A percentile compares a stretch with the other conserved stretches of the same genome.
phyloP scores from a whole-genome alignment of 2,888 invertebrate genomes.

The Lottia gigantea region DNA sequence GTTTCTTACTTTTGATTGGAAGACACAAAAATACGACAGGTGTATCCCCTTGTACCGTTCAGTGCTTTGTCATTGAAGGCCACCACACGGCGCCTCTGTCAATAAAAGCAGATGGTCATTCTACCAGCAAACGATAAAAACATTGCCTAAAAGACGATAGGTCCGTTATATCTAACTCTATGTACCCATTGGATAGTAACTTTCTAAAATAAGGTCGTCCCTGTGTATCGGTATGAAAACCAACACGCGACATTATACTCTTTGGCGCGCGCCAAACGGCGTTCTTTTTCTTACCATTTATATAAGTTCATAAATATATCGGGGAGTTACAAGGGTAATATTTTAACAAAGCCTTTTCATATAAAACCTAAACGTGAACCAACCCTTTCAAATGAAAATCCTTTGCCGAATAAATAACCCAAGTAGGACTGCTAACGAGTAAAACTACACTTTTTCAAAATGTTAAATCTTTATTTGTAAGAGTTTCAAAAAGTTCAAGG shows the following conservation, averaged over 20 bases:
- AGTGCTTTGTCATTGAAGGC: neutral
- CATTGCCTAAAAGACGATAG: neutral
- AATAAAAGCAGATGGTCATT: slow-evolving; percentile 7
- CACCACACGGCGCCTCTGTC: slow-evolving; percentile 9
- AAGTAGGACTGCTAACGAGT: no score
- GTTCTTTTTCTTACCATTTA: neutral
- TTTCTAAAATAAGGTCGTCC: slow-evolving; percentile 1
- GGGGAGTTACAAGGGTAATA: no score
- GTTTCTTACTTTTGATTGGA: neutral
- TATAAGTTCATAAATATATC: no score
- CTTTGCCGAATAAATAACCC: no score
- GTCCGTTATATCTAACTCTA: neutral
- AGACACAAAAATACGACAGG: neutral
- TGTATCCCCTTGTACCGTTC: slow-evolving; percentile 4
- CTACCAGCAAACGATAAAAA: slow-evolving; percentile 3
- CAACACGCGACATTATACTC: neutral
- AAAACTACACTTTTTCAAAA: no score
- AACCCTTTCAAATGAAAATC: no score
- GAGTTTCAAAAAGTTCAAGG: no score
- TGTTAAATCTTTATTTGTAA: no score
- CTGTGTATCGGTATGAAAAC: neutral
- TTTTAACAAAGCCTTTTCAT: no score
- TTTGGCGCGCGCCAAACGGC: slow-evolving; percentile 4
- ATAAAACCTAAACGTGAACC: no score
- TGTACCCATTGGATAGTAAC: neutral